Evolutionary conservation across 2,797 vertebrate genomes (phyloP).

Genomic region (Miichthys miiuy): DNA sequence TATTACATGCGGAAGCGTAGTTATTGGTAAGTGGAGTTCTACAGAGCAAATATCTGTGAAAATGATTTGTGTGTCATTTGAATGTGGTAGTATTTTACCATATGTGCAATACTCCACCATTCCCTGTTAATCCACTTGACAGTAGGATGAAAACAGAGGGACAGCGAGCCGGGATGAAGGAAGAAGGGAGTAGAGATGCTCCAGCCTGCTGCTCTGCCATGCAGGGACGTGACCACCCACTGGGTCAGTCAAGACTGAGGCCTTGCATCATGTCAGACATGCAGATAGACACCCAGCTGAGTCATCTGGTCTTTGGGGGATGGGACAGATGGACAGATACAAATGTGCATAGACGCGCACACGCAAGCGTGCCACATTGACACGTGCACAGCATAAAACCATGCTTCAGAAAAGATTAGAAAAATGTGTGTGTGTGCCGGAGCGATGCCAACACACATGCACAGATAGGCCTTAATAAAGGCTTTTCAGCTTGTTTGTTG

Average conservation of each 20-base stretch:
- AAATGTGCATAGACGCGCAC: constrained; percentile 38
- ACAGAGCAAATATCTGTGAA: constrained; percentile 5
- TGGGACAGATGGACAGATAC: constrained; percentile 64
- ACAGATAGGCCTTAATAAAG: not conserved
- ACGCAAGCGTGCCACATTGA: not conserved
- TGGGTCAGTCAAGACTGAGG: constrained; percentile 65
- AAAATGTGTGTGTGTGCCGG: constrained; percentile 2
- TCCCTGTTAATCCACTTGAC: constrained; percentile 46
- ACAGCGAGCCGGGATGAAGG: constrained; percentile 29
- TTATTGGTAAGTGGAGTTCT: not conserved
- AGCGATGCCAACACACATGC: constrained; percentile 9
- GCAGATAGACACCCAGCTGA: constrained; percentile 66
- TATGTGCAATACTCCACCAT: constrained; percentile 37
- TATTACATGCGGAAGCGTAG: not conserved
- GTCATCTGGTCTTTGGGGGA: constrained; percentile 64
- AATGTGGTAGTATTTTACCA: constrained; percentile 22
- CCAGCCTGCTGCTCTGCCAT: constrained; percentile 64
- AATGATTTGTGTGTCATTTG: constrained; percentile 8
- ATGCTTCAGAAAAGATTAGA: constrained; percentile 38
- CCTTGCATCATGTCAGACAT: constrained; percentile 67
- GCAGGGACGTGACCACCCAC: constrained; percentile 62
- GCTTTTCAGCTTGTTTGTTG: constrained; percentile 16
- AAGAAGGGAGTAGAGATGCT: constrained; percentile 27
- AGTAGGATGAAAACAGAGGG: constrained; percentile 44
- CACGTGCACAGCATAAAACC: constrained; percentile 4